phyloP scores from a whole-genome alignment of 2,113 vertebrate species.

The Saguinus imperator region DNA sequence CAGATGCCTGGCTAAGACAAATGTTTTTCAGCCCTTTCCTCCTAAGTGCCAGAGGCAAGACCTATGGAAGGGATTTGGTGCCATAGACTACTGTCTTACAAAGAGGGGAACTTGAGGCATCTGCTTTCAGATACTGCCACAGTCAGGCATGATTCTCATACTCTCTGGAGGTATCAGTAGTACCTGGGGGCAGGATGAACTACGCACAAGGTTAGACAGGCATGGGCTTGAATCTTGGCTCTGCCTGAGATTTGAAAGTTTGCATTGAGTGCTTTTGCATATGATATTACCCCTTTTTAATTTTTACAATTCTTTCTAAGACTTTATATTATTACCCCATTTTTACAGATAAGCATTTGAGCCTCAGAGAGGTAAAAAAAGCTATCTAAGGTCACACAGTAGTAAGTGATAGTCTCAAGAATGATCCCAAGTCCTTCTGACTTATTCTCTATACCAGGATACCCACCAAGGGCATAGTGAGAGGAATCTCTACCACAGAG shows the following conservation, averaged over 20 bases:
- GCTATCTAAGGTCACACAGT: not conserved
- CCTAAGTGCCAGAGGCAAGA: not conserved
- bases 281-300: not conserved
- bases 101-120: not conserved
- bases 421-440: not conserved
- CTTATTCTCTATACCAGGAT: not conserved
- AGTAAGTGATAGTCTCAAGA: not conserved
- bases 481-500: not conserved
- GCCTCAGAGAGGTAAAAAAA: not conserved
- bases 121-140: not conserved
- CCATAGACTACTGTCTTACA: not conserved
- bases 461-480: not conserved
- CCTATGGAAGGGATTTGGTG: rapidly evolving
- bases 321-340: not conserved
- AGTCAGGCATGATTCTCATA: not conserved
- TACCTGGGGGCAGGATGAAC: not conserved
- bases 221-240: not conserved
- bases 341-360: slow-evolving; percentile 9
- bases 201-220: not conserved
- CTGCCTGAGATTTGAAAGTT: not conserved
- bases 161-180: not conserved
- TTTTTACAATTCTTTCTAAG: not conserved
- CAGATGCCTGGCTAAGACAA: not conserved
- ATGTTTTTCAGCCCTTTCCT: not conserved
- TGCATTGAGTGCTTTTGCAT: not conserved